Percentiles rank a stretch among this genome's conserved stretches.
These are phyloP conservation scores for Eupleurogrammus muticus DNA, from an alignment of 2,797 vertebrate genomes.

Conservation along the genomic window DNA sequence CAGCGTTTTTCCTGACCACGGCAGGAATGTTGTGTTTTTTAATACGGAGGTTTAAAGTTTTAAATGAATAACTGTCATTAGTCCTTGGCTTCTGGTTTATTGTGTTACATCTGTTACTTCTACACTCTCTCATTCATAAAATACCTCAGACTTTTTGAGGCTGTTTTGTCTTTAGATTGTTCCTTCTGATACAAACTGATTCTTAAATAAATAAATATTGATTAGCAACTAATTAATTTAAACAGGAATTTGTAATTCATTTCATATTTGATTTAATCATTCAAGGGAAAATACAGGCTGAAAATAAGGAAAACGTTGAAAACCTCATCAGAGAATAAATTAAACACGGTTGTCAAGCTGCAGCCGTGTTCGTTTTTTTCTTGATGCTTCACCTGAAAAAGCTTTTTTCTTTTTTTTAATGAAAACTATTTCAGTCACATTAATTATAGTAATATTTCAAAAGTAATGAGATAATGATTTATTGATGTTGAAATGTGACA, in stretches of 20 bases:
- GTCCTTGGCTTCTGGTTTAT: not conserved
- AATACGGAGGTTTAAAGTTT: not conserved
- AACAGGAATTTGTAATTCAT: not conserved
- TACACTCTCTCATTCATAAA: not conserved
- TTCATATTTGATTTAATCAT: not conserved
- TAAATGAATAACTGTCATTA: not conserved
- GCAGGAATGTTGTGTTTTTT: not conserved
- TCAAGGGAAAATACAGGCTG: not conserved
- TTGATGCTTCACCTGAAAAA: not conserved
- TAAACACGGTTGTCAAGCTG: not conserved
- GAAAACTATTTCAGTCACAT: conserved; percentile 32
- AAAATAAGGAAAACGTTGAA: not conserved
- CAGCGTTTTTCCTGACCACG: not conserved
- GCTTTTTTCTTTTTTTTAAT: not conserved
- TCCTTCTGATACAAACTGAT: no score
- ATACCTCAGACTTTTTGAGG: no score
- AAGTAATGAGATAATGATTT: conserved; percentile 66
- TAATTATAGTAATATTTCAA: conserved; percentile 48
- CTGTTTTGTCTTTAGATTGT: no score
- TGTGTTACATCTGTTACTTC: not conserved
- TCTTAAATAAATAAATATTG: no score
- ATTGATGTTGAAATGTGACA: conserved; percentile 52
- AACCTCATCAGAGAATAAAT: not conserved
- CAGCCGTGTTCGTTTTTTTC: not conserved
- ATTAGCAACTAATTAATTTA: not conserved